Percentiles rank a stretch among this genome's conserved stretches.
These are phyloP conservation scores for Abscondita cerata DNA, from an alignment of 2,888 invertebrate species.

Conservation along the genomic window DNA sequence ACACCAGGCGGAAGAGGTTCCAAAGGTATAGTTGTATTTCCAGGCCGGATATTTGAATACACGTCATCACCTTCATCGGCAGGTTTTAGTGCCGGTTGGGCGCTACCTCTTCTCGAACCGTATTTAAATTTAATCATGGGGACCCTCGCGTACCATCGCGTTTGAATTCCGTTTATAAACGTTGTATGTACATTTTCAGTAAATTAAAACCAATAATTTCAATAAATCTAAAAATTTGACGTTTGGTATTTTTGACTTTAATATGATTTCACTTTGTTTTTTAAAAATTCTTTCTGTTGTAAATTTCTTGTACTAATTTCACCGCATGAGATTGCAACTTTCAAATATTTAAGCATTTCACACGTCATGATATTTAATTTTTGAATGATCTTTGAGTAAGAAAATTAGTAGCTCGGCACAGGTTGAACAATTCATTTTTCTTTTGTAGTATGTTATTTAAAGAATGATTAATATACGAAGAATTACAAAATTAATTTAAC, in stretches of 20 bases:
- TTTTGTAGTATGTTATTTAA: background rate
- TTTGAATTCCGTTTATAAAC: background rate
- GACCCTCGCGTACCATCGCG: background rate
- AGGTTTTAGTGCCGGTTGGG: background rate
- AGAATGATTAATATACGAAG: background rate
- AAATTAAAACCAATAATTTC: background rate
- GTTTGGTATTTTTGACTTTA: background rate
- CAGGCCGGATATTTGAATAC: background rate
- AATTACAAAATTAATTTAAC: too few species aligned
- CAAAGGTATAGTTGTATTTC: background rate
- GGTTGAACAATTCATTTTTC: conserved; percentile 1
- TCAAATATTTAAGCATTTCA: conserved; percentile 13
- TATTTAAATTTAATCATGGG: background rate
- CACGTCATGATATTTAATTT: conserved; percentile 29
- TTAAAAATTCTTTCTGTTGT: conserved; percentile 8
- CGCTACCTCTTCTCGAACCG: background rate
- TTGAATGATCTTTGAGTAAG: conserved; percentile 21
- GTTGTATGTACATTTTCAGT: background rate
- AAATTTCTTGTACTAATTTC: conserved; percentile 27
- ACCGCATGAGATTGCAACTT: conserved; percentile 24
- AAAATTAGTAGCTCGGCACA: conserved; percentile 6
- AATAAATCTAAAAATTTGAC: background rate
- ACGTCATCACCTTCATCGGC: background rate
- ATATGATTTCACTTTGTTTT: background rate
- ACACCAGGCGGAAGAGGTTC: background rate